Evolutionary conservation across 2,797 vertebrate genomes (phyloP).

Genomic region (Anas bernieri): DNA sequence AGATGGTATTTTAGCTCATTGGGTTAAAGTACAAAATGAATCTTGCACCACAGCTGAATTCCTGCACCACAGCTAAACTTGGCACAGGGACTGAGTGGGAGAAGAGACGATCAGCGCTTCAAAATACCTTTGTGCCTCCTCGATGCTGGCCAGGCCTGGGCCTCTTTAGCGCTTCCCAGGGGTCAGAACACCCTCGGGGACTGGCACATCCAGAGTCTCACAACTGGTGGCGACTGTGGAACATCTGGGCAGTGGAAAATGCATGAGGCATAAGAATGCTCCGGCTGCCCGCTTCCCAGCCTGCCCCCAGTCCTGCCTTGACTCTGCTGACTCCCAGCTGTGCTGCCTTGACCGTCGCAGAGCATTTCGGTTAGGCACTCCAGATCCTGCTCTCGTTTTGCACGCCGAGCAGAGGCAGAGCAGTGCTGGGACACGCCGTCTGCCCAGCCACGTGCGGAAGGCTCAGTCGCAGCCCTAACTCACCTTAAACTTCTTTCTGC

Average conservation of each 20-base stretch:
- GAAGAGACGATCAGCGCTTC: background rate
- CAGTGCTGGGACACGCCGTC: background rate
- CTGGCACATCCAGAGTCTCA: background rate
- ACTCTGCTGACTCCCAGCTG: background rate
- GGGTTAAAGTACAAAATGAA: background rate
- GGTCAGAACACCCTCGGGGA: constrained; percentile 59
- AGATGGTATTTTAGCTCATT: constrained; percentile 23
- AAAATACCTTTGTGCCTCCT: constrained; percentile 64
- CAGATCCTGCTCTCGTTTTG: background rate
- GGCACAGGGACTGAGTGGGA: background rate
- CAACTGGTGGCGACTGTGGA: constrained; percentile 36
- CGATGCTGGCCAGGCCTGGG: constrained; percentile 29
- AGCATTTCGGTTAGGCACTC: accelerated
- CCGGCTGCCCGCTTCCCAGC: background rate
- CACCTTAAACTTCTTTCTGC: background rate
- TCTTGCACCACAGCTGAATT: constrained; percentile 53
- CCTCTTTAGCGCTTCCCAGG: constrained; percentile 59
- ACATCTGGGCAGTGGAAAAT: constrained; percentile 62
- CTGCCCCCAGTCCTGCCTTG: background rate
- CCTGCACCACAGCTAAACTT: background rate
- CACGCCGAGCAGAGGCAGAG: background rate
- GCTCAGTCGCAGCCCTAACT: background rate
- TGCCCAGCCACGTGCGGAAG: background rate
- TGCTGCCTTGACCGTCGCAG: background rate
- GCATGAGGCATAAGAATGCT: constrained; percentile 46